Conservation (phyloP, 2,797 vertebrate genomes). For the Amphiprion clarkii region DNA sequence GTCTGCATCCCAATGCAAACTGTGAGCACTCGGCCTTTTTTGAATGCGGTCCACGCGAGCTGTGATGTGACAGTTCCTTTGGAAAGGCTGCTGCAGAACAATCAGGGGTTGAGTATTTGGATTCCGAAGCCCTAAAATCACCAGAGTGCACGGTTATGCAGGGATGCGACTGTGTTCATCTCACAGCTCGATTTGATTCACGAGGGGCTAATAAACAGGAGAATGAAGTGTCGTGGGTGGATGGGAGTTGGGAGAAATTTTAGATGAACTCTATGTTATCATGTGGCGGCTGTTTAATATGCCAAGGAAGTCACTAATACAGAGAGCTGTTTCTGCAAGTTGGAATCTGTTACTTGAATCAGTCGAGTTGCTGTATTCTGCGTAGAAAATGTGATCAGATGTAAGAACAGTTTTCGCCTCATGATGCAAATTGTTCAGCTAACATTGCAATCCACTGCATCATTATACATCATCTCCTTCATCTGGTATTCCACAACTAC, state of each 20-base stretch:
- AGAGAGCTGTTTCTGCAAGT: slow-evolving; percentile 1
- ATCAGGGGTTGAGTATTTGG: not conserved
- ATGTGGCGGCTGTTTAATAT: slow-evolving; percentile 1
- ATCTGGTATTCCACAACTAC: slow-evolving; percentile 11
- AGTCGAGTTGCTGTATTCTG: too few relatives aligned
- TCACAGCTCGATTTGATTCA: not conserved
- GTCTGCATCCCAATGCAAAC: slow-evolving; percentile 21
- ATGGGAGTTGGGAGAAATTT: slow-evolving; percentile 15
- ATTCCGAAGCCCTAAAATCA: not conserved
- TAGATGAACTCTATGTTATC: not conserved
- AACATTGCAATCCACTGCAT: not conserved
- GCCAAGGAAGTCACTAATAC: too few relatives aligned
- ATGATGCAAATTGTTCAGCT: slow-evolving; percentile 12
- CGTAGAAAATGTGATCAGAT: too few relatives aligned
- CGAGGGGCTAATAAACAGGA: not conserved
- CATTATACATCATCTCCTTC: slow-evolving; percentile 15
- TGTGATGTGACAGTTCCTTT: slow-evolving; percentile 1
- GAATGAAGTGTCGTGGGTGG: not conserved
- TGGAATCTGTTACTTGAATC: not conserved
- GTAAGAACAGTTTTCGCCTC: not conserved
- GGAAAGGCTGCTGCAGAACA: slow-evolving; percentile 28
- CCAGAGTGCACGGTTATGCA: not conserved
- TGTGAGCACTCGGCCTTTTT: slow-evolving; percentile 35
- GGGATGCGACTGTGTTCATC: slow-evolving; percentile 2
- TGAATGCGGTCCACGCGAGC: slow-evolving; percentile 12